Base-by-base conservation (phyloP, 2,113 vertebrate species). In the Leiothrix lutea region DNA sequence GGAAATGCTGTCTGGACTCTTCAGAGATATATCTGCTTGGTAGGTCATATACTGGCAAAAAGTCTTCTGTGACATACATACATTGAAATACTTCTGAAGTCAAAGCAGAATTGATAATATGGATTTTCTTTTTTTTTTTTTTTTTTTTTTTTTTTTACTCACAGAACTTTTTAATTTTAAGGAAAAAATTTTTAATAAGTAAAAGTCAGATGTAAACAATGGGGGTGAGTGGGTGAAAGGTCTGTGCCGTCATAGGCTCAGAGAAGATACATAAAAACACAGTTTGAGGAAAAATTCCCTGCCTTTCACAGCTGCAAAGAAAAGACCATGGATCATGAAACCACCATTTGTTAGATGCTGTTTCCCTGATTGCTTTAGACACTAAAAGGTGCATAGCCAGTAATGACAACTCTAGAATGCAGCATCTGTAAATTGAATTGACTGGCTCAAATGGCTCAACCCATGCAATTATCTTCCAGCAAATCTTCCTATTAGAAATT, bases 301-400 rank as follows among this genome's bases (percentile, higher is more conserved):
- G 28, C 20, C 22, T 80, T 72, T 48, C 57, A 70, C 16, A 2
- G 3, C 22, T 5, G 0, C 31, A 69, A 65, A 6, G 56, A 67
- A 84, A 47, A 6, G 18, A 19, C 19, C 15, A 50, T 8, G 0
- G 1, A 72, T 19, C 0, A 3, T 47, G 45, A 45, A 66, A 33
- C 6, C 53, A n/a, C 16, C 18, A 23, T 61, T 88, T 67, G 25
- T 62, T 57, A 69, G 21, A 69, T 10, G 8, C 7, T 58, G 38
- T 62, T 93, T 77, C 11, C 21, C 23, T 66, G 15, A 42, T 38
- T 91, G 51, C 16, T 89, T 84, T 87, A 44, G 15, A 47, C 18
- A 25, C 16, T 31, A 33, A 35, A 67, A 23, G 11, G 70, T 77
- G 28, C 23, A 13, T 22, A 42, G 28, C 14, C 47, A 54, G 14